phyloP scores from a whole-genome alignment of 2,797 vertebrate genomes.

The Lerista edwardsae region DNA sequence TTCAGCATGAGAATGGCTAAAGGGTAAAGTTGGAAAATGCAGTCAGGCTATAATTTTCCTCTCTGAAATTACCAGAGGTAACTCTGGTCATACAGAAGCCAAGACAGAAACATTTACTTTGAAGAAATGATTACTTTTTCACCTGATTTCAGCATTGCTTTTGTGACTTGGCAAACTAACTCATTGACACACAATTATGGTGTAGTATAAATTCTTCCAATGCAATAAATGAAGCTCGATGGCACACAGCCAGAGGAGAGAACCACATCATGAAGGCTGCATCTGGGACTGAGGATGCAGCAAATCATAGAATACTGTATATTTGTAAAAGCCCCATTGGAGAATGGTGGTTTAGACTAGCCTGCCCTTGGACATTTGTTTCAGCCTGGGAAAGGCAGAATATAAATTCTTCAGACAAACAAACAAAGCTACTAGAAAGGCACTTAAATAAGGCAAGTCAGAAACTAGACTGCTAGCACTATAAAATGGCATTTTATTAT shows the following conservation, averaged over 20 bases:
- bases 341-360: too few species aligned
- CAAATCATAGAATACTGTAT: too few species aligned
- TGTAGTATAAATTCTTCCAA: not conserved
- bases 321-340: too few species aligned
- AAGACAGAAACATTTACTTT: slow-evolving; percentile 16
- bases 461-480: not conserved
- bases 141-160: not conserved
- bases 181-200: not conserved
- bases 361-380: too few species aligned
- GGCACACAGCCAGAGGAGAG: too few species aligned
- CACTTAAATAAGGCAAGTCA: not conserved
- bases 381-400: too few species aligned
- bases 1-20: not conserved
- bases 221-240: not conserved
- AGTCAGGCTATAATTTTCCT: slow-evolving; percentile 11
- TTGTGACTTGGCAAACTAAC: not conserved
- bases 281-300: too few species aligned
- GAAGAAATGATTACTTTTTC: not conserved
- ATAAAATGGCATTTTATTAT: not conserved
- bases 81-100: not conserved
- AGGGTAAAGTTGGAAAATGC: not conserved
- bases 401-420: too few species aligned
- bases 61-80: not conserved
- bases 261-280: too few species aligned
- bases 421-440: not conserved